Evolutionary conservation across 2,797 vertebrate genomes (phyloP), one percentile per base, ranked within the genome.

Genomic region (Sandelia bainsii): DNA sequence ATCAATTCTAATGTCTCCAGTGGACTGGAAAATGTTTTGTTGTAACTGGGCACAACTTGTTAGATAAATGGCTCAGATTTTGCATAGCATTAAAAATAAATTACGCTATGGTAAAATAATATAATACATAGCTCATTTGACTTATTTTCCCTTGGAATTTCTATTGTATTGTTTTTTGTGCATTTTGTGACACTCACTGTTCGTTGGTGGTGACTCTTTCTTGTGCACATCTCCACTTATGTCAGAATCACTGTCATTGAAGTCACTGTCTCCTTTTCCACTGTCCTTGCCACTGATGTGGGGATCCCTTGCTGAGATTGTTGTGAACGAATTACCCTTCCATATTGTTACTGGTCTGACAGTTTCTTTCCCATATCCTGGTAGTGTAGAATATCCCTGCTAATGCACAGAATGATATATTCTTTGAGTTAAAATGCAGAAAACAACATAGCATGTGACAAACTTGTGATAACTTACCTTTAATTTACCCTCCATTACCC

Each of bases 271-370:
- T 0, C 98, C 98, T 89, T 99, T 99, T 12, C 98, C 98, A 0
- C 98, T 99, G 92, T 99, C 98, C 90, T 99, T 99, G 52, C 98
- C 98, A 0, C 98, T 99, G 92, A 99, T 98, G 85, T 99, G 97
- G 0, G 95, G 97, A 76, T 98, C 97, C 60, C 97, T 92, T 2
- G 96, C 96, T 0, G 97, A 96, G 75, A 98, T 97, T 3, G 96
- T 97, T 37, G 97, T 98, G 90, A 97, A 98, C 0, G 97, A 97
- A 68, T 97, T 97, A 3, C 97, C 97, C 75, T 98, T 99, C 97
- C 98, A 99, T 74, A 98, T 96, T 1, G 97, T 95, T 81, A 97
- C 93, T 0, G 96, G 94, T 19, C 97, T 94, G 57, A 95, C 93
- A 0, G 94, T 89, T 52, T 99, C 97, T 80, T 97, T 98, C 25